Evolutionary conservation across 2,113 vertebrate genomes (phyloP), one percentile per base, ranked within the genome.

Genomic region (Numenius arquata): DNA sequence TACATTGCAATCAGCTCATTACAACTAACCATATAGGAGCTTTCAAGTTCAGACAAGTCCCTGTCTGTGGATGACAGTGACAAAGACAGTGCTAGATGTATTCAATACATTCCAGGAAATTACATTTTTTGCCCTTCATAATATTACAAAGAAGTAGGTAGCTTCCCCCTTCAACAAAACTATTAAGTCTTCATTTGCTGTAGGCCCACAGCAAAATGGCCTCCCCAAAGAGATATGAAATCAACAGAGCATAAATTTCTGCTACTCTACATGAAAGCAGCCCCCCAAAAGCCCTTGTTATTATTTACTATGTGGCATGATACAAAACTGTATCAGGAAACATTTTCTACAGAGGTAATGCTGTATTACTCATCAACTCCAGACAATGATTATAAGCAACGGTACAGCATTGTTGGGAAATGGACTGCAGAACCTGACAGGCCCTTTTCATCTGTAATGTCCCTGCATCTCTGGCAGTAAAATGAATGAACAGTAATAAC

Each of bases 61-160:
- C 21, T 85, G 32, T 29, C 66, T 36, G 32, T 34, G 26, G 86
- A 40, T 76, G 74, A 59, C 77, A 93, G 41, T 61, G 65, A 72
- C 82, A 88, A 73, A 74, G n/a, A 40, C 43, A 78, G 79, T 70
- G 9, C 14, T 40, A 70, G 40, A 79, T 75, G 26, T n/a, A 70
- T 79, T 40, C 78, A 70, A 22, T 66, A 73, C 40, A 34, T 81
- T 52, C 38, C 86, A 92, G 94, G 53, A 97, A 93, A 94, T 95
- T 76, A 83, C n/a, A 74, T 75, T 91, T 82, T 82, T 81, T 85
- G 11, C 58, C 22, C 26, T 90, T 75, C 32, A 71, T 55, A 86
- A 38, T 58, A 73, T 56, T 48, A 61, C 32, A 80, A 74, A 89
- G 52, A 59, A 81, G 55, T 13, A 70, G 38, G n/a, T 48, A 63